A percentile compares a stretch with the other conserved stretches of the same genome.
Conservation (phyloP, 2,888 invertebrate genomes). For the Cyrtodaria siliqua region DNA sequence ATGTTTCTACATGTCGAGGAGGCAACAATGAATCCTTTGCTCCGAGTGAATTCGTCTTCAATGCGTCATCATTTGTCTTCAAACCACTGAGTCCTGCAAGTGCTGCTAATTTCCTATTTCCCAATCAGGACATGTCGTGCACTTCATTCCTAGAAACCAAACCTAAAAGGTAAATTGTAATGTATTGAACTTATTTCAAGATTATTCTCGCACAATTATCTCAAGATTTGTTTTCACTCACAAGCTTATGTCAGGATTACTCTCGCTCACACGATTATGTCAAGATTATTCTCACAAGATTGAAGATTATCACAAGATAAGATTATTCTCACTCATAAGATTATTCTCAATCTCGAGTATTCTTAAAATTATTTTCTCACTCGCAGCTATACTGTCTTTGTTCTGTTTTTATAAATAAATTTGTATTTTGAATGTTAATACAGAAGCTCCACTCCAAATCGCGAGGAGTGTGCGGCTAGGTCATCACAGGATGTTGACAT, state of each 20-base stretch:
- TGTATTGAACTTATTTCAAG: too few species aligned
- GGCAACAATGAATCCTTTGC: slow-evolving; percentile 63
- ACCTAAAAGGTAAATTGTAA: slow-evolving; percentile 59
- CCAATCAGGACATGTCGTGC: slow-evolving; percentile 50
- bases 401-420: too few species aligned
- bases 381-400: too few species aligned
- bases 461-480: background rate
- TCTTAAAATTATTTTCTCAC: too few species aligned
- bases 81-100: slow-evolving; percentile 76
- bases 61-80: slow-evolving; percentile 70
- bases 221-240: too few species aligned
- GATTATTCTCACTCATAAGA: too few species aligned
- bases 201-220: too few species aligned
- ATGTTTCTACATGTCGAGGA: background rate
- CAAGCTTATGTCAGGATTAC: too few species aligned
- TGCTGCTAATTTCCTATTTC: slow-evolving; percentile 69
- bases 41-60: slow-evolving; percentile 71
- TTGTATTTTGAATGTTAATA: background rate
- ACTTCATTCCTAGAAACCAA: slow-evolving; percentile 59
- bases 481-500: background rate
- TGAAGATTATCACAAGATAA: too few species aligned
- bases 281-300: too few species aligned
- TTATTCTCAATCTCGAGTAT: too few species aligned
- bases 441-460: slow-evolving; percentile 16
- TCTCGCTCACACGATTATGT: too few species aligned